Conservation (phyloP, 2,888 invertebrate genomes). For the Perizoma affinitatum region DNA sequence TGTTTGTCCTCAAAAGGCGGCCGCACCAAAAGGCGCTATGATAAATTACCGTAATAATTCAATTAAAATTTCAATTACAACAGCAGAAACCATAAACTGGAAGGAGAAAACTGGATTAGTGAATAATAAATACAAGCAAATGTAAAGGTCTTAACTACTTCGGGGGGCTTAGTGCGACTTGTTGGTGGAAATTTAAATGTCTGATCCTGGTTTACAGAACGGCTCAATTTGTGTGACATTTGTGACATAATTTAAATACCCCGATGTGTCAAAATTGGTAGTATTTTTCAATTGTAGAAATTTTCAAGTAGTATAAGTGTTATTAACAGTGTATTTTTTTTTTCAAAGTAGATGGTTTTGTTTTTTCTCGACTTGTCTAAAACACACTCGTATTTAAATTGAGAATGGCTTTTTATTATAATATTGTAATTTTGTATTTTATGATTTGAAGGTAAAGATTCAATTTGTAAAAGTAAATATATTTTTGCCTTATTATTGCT, state of each 20-base stretch:
- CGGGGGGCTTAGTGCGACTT: constrained; percentile 45
- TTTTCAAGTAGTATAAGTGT: no score
- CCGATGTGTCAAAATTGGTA: constrained; percentile 8
- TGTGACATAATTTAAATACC: constrained; percentile 23
- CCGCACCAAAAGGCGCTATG: constrained; percentile 22
- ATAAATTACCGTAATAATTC: constrained; percentile 41
- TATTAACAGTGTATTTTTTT: no score
- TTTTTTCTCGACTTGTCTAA: neutral
- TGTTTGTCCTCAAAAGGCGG: constrained; percentile 13
- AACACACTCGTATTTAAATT: no score
- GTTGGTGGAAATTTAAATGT: constrained; percentile 47
- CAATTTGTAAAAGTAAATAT: constrained; percentile 14
- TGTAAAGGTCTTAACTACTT: constrained; percentile 48
- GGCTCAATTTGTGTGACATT: constrained; percentile 39
- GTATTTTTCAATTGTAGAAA: neutral
- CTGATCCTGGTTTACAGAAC: constrained; percentile 40
- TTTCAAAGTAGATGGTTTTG: neutral
- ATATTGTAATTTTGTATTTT: neutral
- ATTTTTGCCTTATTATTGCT: constrained; percentile 36
- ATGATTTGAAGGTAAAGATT: neutral
- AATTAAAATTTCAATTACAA: constrained; percentile 46
- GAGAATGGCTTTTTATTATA: no score
- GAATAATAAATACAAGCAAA: constrained; percentile 50
- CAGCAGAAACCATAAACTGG: constrained; percentile 41
- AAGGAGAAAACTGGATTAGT: constrained; percentile 45